Evolutionary conservation across 30 jellyfish, hydroid and myxozoan genomes (phyloP).

Genomic region (Cassiopea andromeda): DNA sequence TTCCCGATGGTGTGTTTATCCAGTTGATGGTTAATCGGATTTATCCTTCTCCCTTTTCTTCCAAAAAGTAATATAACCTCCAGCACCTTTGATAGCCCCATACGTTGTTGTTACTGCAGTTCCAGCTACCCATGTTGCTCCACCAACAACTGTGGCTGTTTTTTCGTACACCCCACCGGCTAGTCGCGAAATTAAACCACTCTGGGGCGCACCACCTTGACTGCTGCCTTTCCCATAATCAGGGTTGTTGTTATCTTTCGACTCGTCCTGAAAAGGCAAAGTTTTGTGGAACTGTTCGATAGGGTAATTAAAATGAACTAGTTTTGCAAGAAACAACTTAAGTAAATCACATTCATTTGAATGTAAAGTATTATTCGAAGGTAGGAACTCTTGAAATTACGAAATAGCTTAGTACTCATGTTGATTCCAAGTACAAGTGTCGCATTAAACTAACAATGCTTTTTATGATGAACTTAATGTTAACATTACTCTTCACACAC

Average conservation of each 20-base stretch:
- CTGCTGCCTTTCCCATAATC: not conserved
- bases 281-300: no score
- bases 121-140: constrained; percentile 80
- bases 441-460: no score
- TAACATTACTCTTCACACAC: no score
- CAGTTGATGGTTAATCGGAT: constrained; percentile 28
- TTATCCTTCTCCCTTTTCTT: constrained; percentile 60
- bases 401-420: no score
- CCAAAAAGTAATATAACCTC: constrained; percentile 68
- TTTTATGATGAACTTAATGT: no score
- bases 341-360: no score
- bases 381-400: no score
- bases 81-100: constrained; percentile 70
- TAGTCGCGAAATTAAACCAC: constrained; percentile 57
- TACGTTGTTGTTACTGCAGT: constrained; percentile 63
- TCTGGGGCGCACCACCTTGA: constrained; percentile 28
- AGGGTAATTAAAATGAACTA: no score
- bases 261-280: constrained; percentile 31
- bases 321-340: no score
- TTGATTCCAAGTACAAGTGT: no score
- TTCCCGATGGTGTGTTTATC: no score
- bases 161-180: constrained; percentile 81
- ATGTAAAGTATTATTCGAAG: no score
- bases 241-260: constrained; percentile 32
- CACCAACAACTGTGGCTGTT: constrained; percentile 81